phyloP scores from a whole-genome alignment of 2,113 vertebrate species.

The Geothlypis trichas region DNA sequence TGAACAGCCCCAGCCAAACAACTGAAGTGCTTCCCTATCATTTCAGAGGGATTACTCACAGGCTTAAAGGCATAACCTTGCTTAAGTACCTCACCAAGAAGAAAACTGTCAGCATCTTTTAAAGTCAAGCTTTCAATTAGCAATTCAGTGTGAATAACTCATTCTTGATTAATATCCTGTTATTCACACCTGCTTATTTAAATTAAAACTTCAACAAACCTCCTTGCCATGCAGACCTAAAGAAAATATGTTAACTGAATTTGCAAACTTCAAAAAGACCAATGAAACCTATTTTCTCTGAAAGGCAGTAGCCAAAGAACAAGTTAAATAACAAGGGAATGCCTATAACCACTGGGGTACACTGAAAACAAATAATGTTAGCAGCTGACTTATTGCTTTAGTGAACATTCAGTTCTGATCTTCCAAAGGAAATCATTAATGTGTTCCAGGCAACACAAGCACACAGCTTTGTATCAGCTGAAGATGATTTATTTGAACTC shows the following conservation, averaged over 20 bases:
- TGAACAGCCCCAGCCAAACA: not conserved
- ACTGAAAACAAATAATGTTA: not conserved
- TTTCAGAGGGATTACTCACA: not conserved
- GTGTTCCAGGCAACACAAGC: not conserved
- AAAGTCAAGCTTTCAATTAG: not conserved
- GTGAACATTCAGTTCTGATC: not conserved
- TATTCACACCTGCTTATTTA: not conserved
- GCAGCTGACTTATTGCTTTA: not conserved
- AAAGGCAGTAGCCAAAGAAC: not conserved
- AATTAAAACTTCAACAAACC: not conserved
- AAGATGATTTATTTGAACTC: constrained; percentile 5
- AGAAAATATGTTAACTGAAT: not conserved
- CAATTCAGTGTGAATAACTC: constrained; percentile 13
- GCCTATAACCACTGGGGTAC: not conserved
- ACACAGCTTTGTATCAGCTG: not conserved
- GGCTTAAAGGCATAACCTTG: not conserved
- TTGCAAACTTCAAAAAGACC: not conserved
- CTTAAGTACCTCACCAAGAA: not conserved
- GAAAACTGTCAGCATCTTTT: not conserved
- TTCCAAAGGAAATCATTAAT: not conserved
- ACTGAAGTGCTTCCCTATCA: not conserved
- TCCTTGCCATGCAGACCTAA: not conserved
- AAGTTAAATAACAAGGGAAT: not conserved
- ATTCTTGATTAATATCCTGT: constrained; percentile 1
- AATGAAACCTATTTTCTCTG: not conserved